phyloP scores from a whole-genome alignment of 2,888 invertebrate genomes.

The Troides aeacus region DNA sequence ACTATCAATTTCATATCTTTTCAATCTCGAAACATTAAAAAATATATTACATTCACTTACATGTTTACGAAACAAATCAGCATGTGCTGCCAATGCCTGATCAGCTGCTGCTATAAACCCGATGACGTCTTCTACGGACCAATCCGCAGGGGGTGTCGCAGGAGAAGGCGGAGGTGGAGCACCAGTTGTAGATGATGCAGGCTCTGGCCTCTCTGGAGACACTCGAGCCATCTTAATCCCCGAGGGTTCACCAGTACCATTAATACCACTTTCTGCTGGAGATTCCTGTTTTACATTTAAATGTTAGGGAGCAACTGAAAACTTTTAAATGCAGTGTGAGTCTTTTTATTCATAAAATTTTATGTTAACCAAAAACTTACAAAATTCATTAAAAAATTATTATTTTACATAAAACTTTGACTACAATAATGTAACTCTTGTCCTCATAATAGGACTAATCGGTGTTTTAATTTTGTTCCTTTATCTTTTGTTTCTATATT shows the following conservation, averaged over 20 bases:
- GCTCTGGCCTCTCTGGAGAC: conserved; percentile 82
- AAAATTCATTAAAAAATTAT: too few species aligned
- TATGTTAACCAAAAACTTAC: too few species aligned
- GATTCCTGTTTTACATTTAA: conserved; percentile 43
- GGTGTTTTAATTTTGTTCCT: background rate
- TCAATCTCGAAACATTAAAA: background rate
- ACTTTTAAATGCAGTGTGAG: background rate
- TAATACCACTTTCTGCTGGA: conserved; percentile 37
- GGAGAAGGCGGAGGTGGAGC: conserved; percentile 68
- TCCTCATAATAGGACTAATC: too few species aligned
- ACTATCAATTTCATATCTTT: too few species aligned
- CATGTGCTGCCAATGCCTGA: conserved; percentile 90
- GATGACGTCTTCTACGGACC: conserved; percentile 97
- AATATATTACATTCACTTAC: conserved; percentile 79
- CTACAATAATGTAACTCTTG: too few species aligned
- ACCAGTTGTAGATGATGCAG: conserved; percentile 85
- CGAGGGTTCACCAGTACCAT: conserved; percentile 38
- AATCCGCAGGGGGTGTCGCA: conserved; percentile 85
- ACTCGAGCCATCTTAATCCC: conserved; percentile 65
- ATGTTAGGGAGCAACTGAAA: background rate
- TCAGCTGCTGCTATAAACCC: conserved; percentile 93
- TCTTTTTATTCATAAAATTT: too few species aligned
- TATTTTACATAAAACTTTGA: too few species aligned
- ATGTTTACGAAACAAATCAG: conserved; percentile 95
- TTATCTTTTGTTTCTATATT: background rate